Conservation (phyloP, 2,888 invertebrate species). For the Brachyptera putata region DNA sequence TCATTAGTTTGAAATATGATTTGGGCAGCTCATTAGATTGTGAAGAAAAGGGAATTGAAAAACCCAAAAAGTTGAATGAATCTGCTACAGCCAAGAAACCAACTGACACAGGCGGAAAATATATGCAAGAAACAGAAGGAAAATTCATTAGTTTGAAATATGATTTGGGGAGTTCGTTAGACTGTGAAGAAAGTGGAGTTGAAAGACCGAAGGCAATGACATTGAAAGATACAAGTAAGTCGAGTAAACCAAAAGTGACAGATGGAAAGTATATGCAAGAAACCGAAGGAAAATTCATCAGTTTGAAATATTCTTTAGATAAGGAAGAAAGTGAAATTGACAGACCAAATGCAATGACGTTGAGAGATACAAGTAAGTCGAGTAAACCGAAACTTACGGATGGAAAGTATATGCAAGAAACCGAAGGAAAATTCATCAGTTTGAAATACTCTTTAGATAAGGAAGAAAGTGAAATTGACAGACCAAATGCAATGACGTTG, state of each 20-base stretch:
- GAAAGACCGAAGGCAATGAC: background rate
- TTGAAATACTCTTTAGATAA: constrained; percentile 1
- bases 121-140: no score
- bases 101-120: no score
- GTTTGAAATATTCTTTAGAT: no score
- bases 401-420: background rate
- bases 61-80: no score
- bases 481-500: constrained; percentile 30
- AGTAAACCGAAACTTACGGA: background rate
- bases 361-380: no score
- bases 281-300: no score
- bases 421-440: constrained; percentile 2
- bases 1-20: constrained; percentile 3
- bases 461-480: constrained; percentile 25
- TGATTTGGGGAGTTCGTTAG: background rate
- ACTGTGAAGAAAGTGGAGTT: background rate
- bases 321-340: no score
- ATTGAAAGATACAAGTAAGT: background rate
- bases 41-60: background rate
- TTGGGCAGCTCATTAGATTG: background rate
- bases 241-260: no score
- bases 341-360: no score
- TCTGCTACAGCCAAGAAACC: no score
- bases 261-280: no score
- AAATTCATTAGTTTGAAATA: background rate